Base-by-base conservation (phyloP, 2,113 vertebrate genomes). In the Upupa epops region DNA sequence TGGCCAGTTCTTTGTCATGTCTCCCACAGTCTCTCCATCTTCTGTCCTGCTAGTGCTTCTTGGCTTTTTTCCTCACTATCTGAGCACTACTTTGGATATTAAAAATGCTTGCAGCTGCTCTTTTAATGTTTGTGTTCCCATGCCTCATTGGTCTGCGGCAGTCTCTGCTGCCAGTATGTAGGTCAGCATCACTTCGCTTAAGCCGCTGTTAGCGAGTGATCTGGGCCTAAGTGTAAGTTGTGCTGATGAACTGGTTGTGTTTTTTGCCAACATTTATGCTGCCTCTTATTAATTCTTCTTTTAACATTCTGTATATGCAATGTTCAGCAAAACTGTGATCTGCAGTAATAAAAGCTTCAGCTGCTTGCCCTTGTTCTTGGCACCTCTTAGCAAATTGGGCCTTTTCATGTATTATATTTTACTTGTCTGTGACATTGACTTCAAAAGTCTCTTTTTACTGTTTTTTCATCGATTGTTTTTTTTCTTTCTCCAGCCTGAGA, bases 301-400 rank as follows among this genome's bases (percentile, higher is more conserved):
- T 92, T 88, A 94, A 86, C 56, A 80, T 89, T 89, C 89, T 25
- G 48, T 80, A 89, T 92, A 48, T 94, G 89, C 93, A 74, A 60
- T 83, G 72, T 95, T 95, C 94, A 95, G 94, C 94, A 94, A 95
- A 96, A 94, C 60, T 92, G 66, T 87, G 94, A 94, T 91, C 89
- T 83, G 79, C 88, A 92, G 72, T 80, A 94, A 94, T 94, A 95
- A 95, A 94, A 91, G 56, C 91, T 94, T 94, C 82, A 83, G 42
- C 85, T 83, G 60, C 78, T 88, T 77, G 82, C 75, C 88, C 75
- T 95, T 94, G 90, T 88, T 95, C 83, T 92, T 92, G 85, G 93
- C 91, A 91, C 60, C 89, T 95, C 82, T 63, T 86, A 86, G 75
- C 72, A 92, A 88, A 92, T 88, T 85, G 74, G 82, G 68, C 87